Base-by-base conservation (phyloP, 2,888 invertebrate genomes). In the Cerceris ruficornis region DNA sequence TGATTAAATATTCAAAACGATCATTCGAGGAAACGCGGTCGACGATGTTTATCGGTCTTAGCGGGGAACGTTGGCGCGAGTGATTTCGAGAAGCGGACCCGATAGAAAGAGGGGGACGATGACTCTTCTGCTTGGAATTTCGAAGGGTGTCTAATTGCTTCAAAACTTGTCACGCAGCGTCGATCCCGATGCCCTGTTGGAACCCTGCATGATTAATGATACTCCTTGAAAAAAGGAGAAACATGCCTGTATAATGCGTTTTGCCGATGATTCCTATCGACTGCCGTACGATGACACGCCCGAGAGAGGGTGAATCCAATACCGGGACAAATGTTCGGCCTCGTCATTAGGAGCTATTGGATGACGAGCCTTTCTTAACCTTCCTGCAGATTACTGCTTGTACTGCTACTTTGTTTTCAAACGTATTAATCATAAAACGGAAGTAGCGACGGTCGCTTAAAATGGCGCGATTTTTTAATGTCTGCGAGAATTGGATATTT, bases 101-200 rank as follows among this genome's bases (percentile, higher is more conserved):
- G 28, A 70, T 58, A 41, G 60, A 11, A 43, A 61, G 62, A 64
- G 69, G 69, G 66, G 69, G 14, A 59, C 60, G 82, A 75, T 87
- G 87, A 87, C 81, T 87, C 76, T 74, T 65, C 80, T 17, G 66
- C 69, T 60, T 80, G 75, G 87, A 87, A 86, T 88, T 83, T 82
- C 77, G 85, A 87, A 85, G 83, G 83, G 83, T 82, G 87, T 83
- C 88, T 88, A 88, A 88, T 88, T 89, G 89, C 89, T 87, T 89
- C 83, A 85, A 88, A 88, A 88, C 85, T 86, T 87, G 89, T 88
- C 88, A 88, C 85, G 72, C 85, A 43, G 77, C 68, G 57, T 77
- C 82, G 83, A 86, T 85, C 86, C 54, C 69, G 75, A 82, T 77
- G 81, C 72, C 78, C 84, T 50, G 79, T 69, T 82, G 85, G 77